A percentile compares a stretch with the other conserved stretches of the same genome.
phyloP scores from a whole-genome alignment of 2,888 invertebrate species.

The Apotomis betuletana region DNA sequence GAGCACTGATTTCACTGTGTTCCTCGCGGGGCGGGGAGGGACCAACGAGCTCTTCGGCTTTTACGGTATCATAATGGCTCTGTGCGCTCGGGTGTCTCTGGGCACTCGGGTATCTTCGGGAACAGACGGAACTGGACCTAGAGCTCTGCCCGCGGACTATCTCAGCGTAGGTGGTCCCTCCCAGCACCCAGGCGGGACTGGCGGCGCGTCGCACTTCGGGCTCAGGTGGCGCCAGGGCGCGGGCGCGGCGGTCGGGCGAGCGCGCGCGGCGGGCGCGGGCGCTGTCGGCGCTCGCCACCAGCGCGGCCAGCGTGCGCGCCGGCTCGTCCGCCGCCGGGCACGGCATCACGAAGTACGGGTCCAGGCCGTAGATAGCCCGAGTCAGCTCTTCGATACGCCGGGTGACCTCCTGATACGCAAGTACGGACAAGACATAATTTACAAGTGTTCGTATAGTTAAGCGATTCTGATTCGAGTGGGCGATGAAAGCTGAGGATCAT shows the following conservation, averaged over 20 bases:
- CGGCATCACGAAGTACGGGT: constrained; percentile 87
- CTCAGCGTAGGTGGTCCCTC: constrained; percentile 90
- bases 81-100: constrained; percentile 50
- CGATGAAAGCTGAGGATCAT: constrained; percentile 58
- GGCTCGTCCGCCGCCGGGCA: constrained; percentile 86
- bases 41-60: constrained; percentile 38
- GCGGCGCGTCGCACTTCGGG: constrained; percentile 75
- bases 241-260: constrained; percentile 49
- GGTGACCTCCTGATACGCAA: constrained; percentile 87
- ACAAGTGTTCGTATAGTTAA: constrained; percentile 65
- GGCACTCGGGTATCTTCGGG: constrained; percentile 47
- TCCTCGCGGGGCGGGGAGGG: constrained; percentile 47
- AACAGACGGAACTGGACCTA: constrained; percentile 67
- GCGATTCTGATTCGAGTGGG: constrained; percentile 50
- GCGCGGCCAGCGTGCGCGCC: constrained; percentile 78
- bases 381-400: constrained; percentile 89
- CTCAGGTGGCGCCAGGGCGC: constrained; percentile 51
- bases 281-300: constrained; percentile 50
- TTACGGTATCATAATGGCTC: constrained; percentile 46
- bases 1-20: constrained; percentile 57
- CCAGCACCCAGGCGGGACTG: constrained; percentile 89
- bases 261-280: constrained; percentile 44
- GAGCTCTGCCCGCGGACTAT: constrained; percentile 86
- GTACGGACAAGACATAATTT: constrained; percentile 81
- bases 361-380: constrained; percentile 88